A percentile compares a stretch with the other conserved stretches of the same genome.
phyloP scores from a whole-genome alignment of 2,797 vertebrate species.

The Tympanoctomys barrerae region DNA sequence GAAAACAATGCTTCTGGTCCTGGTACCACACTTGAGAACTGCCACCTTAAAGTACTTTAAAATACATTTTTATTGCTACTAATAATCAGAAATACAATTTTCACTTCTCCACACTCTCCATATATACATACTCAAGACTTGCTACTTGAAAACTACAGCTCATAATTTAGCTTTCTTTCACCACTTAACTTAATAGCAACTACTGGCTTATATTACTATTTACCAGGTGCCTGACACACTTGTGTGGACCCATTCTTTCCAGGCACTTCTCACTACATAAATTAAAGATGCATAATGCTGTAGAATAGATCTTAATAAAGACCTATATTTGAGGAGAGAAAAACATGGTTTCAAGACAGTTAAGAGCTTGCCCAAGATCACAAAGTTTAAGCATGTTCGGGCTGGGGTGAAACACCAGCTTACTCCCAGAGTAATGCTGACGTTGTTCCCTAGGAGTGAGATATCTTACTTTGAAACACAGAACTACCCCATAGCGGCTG shows the following conservation, averaged over 20 bases:
- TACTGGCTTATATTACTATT: neutral
- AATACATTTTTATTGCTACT: neutral
- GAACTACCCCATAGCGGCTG: neutral
- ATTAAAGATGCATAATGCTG: neutral
- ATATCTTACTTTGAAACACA: conserved; percentile 18
- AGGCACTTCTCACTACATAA: neutral
- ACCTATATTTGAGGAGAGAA: neutral
- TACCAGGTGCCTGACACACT: neutral
- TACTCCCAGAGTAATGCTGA: neutral
- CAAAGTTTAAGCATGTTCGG: neutral
- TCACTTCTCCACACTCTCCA: neutral
- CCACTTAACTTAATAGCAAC: conserved; percentile 37
- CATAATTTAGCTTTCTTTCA: neutral
- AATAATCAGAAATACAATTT: conserved; percentile 28
- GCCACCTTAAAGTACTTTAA: neutral
- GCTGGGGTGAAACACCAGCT: neutral
- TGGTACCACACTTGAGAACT: neutral
- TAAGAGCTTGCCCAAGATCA: neutral
- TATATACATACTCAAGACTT: neutral
- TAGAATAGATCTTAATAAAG: neutral
- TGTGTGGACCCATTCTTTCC: neutral
- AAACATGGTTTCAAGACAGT: neutral
- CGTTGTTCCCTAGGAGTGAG: neutral
- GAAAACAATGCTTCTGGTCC: neutral
- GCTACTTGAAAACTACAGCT: conserved; percentile 37